Evolutionary conservation across 2,797 vertebrate species (phyloP), one percentile per base, ranked within the genome.

Genomic region (Atherinosoma microstoma): DNA sequence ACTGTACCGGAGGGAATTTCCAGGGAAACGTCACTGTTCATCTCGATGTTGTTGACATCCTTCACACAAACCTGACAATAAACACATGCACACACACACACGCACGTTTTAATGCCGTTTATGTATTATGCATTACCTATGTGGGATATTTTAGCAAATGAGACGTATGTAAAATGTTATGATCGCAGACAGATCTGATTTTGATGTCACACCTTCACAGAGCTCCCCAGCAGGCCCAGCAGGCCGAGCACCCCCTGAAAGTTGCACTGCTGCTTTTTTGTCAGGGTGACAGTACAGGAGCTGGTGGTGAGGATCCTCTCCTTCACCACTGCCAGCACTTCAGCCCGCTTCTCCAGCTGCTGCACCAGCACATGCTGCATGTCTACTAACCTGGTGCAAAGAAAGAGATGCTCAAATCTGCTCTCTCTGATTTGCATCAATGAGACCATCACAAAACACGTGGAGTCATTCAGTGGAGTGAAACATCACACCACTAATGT

Each of bases 271-370:
- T 92, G 87, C 84, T 94, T 94, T n/a, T 84, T 64, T 0, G 86
- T 95, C 84, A 95, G 94, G 0, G 85, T 93, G 81, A 99, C 90
- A 0, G 86, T 82, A 72, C 96, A 96, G 64, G 89, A 82, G 49
- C 90, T 85, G 7, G 94, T 96, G 9, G 97, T 99, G 79, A 97
- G 32, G 58, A 99, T 95, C 87, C 95, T 95, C 88, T 98, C 95
- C 22, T 92, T 96, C 90, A 99, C 84, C 58, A 99, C 65, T 0
- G 95, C 95, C 75, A 98, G 90, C 42, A 95, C 89, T 18, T 95
- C 95, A 0, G 90, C 86, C 58, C 65, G 87, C 80, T 94, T 95
- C 89, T 95, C 90, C 56, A 94, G 75, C 91, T 98, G 96, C 76
- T 92, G 85, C 78, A 99, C 85, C 84, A 98, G 88, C 1, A 80